Evolutionary conservation across 2,888 invertebrate genomes (phyloP).

Genomic region (Torymus auratus): DNA sequence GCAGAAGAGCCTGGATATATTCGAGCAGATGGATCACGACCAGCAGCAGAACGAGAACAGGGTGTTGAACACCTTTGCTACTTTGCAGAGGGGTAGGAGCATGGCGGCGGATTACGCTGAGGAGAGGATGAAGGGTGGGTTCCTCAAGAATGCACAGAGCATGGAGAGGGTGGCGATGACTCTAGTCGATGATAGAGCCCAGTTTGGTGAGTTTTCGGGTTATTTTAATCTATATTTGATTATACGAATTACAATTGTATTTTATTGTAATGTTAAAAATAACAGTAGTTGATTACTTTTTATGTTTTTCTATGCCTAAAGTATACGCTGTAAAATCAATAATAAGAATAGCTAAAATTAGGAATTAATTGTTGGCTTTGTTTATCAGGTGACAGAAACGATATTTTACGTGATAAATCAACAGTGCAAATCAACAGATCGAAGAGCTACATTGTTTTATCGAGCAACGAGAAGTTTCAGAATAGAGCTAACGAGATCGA

Average conservation of each 20-base stretch:
- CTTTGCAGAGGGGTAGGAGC: conserved; percentile 50
- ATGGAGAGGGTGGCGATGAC: conserved; percentile 50
- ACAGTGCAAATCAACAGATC: conserved; percentile 70
- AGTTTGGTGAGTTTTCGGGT: conserved; percentile 29
- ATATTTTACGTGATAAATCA: conserved; percentile 41
- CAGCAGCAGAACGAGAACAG: conserved; percentile 34
- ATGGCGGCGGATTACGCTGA: conserved; percentile 35
- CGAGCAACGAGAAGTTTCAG: conserved; percentile 65
- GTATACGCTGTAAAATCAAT: no score
- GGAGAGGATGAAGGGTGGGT: conserved; percentile 7
- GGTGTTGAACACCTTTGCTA: conserved; percentile 46
- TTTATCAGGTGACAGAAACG: conserved; percentile 19
- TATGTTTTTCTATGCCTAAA: no score
- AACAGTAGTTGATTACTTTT: not conserved
- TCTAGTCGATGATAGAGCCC: conserved; percentile 44
- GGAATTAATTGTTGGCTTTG: not conserved
- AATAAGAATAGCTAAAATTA: no score
- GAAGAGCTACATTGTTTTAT: conserved; percentile 69
- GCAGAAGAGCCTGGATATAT: conserved; percentile 71
- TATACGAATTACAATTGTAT: not conserved
- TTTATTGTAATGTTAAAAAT: not conserved
- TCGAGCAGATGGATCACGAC: conserved; percentile 63
- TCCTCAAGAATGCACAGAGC: conserved; percentile 47
- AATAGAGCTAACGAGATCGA: conserved; percentile 53
- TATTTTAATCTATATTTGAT: not conserved